Evolutionary conservation across 2,888 invertebrate species (phyloP), one percentile per base, ranked within the genome.

Genomic region (Stenolophus ochropezus): DNA sequence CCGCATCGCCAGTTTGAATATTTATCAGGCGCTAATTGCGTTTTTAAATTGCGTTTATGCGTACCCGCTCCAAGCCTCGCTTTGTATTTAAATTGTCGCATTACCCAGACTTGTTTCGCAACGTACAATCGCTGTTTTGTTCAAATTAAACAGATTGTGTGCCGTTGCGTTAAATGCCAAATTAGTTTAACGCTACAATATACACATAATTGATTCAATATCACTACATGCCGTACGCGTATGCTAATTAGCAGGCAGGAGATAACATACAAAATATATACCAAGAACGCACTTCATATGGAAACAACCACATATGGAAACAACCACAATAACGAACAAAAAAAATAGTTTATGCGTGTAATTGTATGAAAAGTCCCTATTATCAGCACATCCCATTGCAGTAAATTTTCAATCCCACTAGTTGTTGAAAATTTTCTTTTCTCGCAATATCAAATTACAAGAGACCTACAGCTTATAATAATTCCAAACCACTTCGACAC

Each of bases 31-130:
- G 65, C 65, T 81, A 81, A 81, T 81, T 81, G 75, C 74, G 81
- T 65, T 81, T 81, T 81, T 81, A 81, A 81, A 81, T 81, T 81
- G 75, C 75, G 74, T 81, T 81, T 81, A 75, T 81, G 75, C 75
- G 81, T 81, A 61, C n/a, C 21, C 25, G 56, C 27, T 47, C 58
- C 58, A 27, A 49, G 71, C 53, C 71, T 53, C 73, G 69, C 80
- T 80, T 80, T 80, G 80, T 71, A 73, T 80, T 80, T 73, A 73
- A 80, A 80, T 73, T 58, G 80, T 73, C 73, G 56, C 80, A 73
- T 80, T 80, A 80, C 51, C 20, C n/a, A 21, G 49, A 74, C 74
- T 14, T 49, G 71, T 71, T 71, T 71, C 71, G 71, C 42, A 42
- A 71, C 25, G 21, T 8, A 42, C 73, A 73, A 73, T 47, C 49